Evolutionary conservation across 2,797 vertebrate genomes (phyloP), one percentile per base, ranked within the genome.

Genomic region (Lepus oiostolus): DNA sequence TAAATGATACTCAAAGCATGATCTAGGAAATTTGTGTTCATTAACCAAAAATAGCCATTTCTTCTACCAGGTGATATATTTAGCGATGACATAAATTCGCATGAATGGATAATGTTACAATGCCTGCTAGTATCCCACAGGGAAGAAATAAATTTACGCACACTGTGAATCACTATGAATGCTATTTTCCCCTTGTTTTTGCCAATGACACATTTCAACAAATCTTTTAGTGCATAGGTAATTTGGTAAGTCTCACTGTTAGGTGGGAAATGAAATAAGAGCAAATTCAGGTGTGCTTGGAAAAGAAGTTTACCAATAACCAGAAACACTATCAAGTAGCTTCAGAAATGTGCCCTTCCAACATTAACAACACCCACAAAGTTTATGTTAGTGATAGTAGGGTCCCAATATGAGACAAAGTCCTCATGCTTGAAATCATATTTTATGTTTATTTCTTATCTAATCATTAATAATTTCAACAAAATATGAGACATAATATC

Each of bases 101-200:
- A n/a, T 12, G 19, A 24, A 68, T n/a, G 5, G 10, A 35, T 62
- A 52, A 67, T 90, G 2, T 67, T 19, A 52, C n/a, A n/a, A 68
- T 5, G 14, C 54, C 24, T 47, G 12, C 13, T 67, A 28, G 72
- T 30, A 77, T 52, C 21, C 54, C 47, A 30, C 1, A 0, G 21
- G 35, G 8, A 82, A n/a, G 52, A 72, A 79, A 79, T 14, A 75
- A 14, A 62, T 14, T 32, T 50, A 35, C 7, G 68, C 5, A 52
- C 24, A 22, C 12, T 70, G 22, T 42, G 26, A 72, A 60, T 75
- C 19, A 22, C 12, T 70, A 28, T 42, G 21, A 72, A 60, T 75
- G 16, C 14, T 47, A 60, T 68, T 71, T 74, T 80, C 70, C 63
- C 52, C 71, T 74, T 63, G 21, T 72, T 63, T 94, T 93, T 92